Evolutionary conservation across 2,797 vertebrate genomes (phyloP).

Genomic region (Phataginus tricuspis): DNA sequence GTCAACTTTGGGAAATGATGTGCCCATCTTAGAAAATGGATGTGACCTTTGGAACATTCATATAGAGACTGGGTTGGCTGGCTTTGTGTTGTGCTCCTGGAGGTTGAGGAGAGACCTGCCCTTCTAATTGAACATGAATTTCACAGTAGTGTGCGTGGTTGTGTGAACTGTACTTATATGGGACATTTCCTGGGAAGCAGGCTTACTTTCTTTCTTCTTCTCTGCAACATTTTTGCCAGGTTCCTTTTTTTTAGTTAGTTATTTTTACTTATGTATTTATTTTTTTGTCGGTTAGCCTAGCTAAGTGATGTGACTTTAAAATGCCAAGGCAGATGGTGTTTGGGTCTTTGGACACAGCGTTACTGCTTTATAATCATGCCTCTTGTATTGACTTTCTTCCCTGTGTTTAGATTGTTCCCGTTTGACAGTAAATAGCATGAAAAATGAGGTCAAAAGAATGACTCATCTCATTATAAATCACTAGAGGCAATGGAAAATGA

Average conservation of each 20-base stretch:
- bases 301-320: neutral
- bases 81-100: neutral
- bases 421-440: slow-evolving; percentile 30
- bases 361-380: neutral
- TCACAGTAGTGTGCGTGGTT: neutral
- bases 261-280: neutral
- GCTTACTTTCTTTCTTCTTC: neutral
- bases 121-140: neutral
- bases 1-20: neutral
- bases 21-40: neutral
- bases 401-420: neutral
- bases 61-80: neutral
- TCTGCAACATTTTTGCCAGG: neutral
- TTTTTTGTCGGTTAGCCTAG: neutral
- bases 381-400: slow-evolving; percentile 3
- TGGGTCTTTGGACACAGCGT: neutral
- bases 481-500: slow-evolving; percentile 13
- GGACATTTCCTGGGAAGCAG: neutral
- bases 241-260: slow-evolving; percentile 14
- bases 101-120: neutral
- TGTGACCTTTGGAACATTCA: slow-evolving; percentile 19
- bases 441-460: slow-evolving; percentile 43
- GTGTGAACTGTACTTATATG: neutral
- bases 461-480: slow-evolving; percentile 22
- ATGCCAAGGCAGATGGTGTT: neutral